Evolutionary conservation across 2,797 vertebrate species (phyloP), one percentile per base, ranked within the genome.

Genomic region (Tarsius wallacei): DNA sequence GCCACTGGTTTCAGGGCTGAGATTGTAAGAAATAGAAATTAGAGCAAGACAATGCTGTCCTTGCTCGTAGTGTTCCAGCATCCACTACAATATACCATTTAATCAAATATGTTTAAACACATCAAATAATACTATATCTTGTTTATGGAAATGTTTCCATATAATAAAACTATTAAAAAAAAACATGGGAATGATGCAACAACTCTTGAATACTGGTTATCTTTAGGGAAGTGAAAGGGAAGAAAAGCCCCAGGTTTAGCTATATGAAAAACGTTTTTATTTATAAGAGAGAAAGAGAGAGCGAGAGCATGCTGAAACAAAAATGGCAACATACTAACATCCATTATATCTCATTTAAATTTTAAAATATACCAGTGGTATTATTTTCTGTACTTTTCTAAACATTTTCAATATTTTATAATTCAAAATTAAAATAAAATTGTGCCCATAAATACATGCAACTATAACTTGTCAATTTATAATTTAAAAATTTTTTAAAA

Each of bases 91-190:
- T 59, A 68, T 10, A 61, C 14, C 36, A 94, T 12, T 49, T 76
- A 36, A 21, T 42, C 11, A 80, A 71, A 93, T 81, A 49, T 81
- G 96, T 97, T 85, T 77, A 63, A 90, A 59, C 6, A n/a, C 11
- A 5, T 24, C 15, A n/a, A 71, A 82, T 74, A 93, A 73, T 90
- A n/a, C 81, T 59, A 3, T 47, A 16, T 70, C 74, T 83, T 80
- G 76, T 95, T 87, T 95, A 91, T 76, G 61, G 49, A 90, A 85
- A 70, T 16, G 16, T 85, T 90, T 49, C 57, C 78, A 66, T 95
- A 33, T 74, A 96, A 93, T 15, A 22, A 77, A 94, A 93, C 51
- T 59, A 28, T 17, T 17, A 91, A 85, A 94, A 87, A n/a, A 13
- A 74, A 36, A 49, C 87, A 47, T 10, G 4, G 21, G 55, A 81